Evolutionary conservation across 2,888 invertebrate species (phyloP).

Genomic region (Nemurella pictetii): DNA sequence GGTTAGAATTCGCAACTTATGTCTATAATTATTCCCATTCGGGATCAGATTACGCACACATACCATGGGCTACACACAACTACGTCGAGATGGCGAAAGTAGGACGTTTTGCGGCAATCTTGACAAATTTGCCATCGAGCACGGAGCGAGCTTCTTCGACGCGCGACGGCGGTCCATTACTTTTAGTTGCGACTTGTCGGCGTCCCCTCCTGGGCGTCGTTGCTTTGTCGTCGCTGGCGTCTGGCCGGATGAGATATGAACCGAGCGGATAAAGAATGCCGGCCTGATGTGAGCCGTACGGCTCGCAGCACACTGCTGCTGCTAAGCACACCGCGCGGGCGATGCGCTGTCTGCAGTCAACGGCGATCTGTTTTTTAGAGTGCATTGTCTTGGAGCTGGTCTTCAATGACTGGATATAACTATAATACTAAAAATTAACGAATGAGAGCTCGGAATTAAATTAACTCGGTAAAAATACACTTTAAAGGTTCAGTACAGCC

Average conservation of each 20-base stretch:
- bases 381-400: too few relatives aligned
- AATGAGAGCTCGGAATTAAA: too few relatives aligned
- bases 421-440: too few relatives aligned
- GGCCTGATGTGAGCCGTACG: not conserved
- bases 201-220: not conserved
- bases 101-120: not conserved
- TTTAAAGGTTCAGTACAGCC: too few relatives aligned
- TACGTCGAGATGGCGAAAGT: not conserved
- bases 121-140: not conserved
- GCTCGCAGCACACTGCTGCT: too few relatives aligned
- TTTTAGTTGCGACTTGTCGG: not conserved
- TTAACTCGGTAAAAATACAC: too few relatives aligned
- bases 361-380: too few relatives aligned
- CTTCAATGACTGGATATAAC: too few relatives aligned
- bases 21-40: not conserved
- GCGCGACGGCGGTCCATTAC: not conserved
- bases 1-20: not conserved
- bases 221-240: not conserved
- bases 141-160: not conserved
- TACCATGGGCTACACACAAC: not conserved
- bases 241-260: not conserved
- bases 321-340: too few relatives aligned
- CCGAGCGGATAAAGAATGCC: too few relatives aligned
- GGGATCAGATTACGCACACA: conserved; percentile 4
- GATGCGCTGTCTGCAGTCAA: too few relatives aligned